Evolutionary conservation across 2,113 vertebrate genomes (phyloP), one percentile per base, ranked within the genome.

Genomic region (Chloropsis cyanopogon): DNA sequence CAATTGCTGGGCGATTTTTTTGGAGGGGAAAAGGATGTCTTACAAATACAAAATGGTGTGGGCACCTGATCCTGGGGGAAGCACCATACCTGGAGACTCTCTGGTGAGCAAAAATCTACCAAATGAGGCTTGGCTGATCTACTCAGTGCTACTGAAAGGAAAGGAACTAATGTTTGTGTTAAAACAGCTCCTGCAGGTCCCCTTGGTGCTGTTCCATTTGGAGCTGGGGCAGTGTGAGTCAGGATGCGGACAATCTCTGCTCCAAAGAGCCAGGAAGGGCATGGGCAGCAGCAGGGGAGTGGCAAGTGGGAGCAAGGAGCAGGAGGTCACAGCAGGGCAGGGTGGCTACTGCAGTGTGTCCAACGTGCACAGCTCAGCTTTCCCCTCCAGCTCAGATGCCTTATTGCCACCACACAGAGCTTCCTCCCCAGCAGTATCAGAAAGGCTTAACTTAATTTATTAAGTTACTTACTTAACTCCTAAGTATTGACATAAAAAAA

Each of bases 231-330:
- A 71, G 18, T 4, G 7, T 0, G 5, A 16, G 39, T 59, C 52
- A 59, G 2, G 25, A 22, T 20, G 14, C 25, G 82, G 39, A 39
- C 6, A 59, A n/a, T 29, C 17, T 44, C 28, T 49, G 35, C 6
- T 44, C 44, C 7, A 3, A 56, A 60, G 37, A 29, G 31, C 11
- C 1, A 6, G 54, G 44, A 73, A 81, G 24, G 46, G 31, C 57
- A 33, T 0, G 0, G 59, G 31, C 1, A 1, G 54, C 15, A 57
- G 59, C 26, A 10, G 12, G 14, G 2, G 6, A n/a, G 16, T 20
- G 28, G 46, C 6, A 64, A 47, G 26, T 33, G n/a, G 35, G 42
- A 57, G 22, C 52, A 57, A 33, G 42, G 28, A 47, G 42, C 17
- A 39, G n/a, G 26, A 26, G 12, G 10, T 66, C n/a, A 16, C 78